Conservation (phyloP, 2,888 invertebrate species). For the Blera fallax region DNA sequence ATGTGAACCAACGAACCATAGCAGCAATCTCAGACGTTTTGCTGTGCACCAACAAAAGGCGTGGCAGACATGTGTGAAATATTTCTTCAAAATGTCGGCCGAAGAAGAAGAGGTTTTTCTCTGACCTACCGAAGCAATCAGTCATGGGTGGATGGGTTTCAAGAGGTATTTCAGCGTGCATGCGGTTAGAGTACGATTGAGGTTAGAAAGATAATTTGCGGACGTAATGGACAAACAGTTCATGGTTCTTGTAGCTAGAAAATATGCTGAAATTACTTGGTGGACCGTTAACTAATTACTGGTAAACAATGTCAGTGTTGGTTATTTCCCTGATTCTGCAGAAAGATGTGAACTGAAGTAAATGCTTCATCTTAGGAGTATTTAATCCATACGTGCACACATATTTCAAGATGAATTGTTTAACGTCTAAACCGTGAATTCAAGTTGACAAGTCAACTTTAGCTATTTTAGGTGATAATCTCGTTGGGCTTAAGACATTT, state of each 20-base stretch:
- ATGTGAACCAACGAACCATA: conserved; percentile 26
- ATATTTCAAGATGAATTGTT: no score
- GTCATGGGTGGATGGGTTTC: conserved; percentile 36
- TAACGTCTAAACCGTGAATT: no score
- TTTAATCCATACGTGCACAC: no score
- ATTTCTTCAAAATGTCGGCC: conserved; percentile 67
- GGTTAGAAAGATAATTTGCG: not conserved
- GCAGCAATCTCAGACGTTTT: not conserved
- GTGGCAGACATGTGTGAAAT: conserved; percentile 65
- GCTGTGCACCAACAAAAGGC: conserved; percentile 43
- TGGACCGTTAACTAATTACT: no score
- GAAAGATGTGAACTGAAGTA: no score
- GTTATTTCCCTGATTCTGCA: no score
- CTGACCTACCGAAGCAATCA: conserved; percentile 49
- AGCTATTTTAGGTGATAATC: not conserved
- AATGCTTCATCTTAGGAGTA: no score
- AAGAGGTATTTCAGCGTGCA: not conserved
- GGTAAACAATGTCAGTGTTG: no score
- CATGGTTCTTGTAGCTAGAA: not conserved
- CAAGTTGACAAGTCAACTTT: no score
- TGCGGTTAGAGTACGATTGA: conserved; percentile 1
- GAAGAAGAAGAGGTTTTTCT: conserved; percentile 10
- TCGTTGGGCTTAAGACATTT: no score
- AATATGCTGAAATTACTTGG: not conserved
- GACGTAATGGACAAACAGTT: conserved; percentile 11